A percentile compares a stretch with the other conserved stretches of the same genome.
Conservation (phyloP, 2,113 vertebrate species). For the Orycteropus afer region DNA sequence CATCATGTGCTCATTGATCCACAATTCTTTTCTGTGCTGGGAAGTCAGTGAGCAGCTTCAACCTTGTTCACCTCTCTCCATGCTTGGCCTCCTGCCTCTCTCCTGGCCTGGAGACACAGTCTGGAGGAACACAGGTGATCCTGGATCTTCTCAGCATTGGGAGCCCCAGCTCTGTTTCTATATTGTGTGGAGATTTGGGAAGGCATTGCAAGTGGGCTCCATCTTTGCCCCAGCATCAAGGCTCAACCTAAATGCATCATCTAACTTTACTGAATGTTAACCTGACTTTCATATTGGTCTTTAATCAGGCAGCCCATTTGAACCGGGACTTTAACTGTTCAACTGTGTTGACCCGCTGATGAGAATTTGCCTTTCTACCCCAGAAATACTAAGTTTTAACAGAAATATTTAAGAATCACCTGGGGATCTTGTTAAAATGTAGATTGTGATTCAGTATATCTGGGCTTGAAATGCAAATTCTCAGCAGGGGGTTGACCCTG, state of each 20-base stretch:
- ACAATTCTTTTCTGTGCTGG: neutral
- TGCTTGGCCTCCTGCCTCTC: neutral
- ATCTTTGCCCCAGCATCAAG: neutral
- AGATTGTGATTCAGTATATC: neutral
- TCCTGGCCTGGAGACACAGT: neutral
- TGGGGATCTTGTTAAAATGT: no score
- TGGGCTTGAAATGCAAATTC: neutral
- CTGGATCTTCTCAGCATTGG: neutral
- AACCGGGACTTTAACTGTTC: neutral
- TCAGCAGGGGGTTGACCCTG: no score
- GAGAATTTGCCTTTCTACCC: neutral
- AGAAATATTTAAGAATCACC: no score
- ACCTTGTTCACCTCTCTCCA: fast-evolving
- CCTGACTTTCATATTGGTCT: neutral
- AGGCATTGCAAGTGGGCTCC: neutral
- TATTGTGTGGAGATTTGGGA: neutral
- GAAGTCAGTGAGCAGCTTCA: no score
- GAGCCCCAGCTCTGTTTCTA: neutral
- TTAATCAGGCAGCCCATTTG: neutral
- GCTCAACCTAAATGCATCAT: neutral
- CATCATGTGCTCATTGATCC: fast-evolving
- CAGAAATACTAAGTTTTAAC: neutral
- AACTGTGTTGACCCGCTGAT: no score
- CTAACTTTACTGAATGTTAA: neutral
- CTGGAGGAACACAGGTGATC: neutral